phyloP scores from a whole-genome alignment of 2,888 invertebrate genomes.

The Cerastis leucographa region DNA sequence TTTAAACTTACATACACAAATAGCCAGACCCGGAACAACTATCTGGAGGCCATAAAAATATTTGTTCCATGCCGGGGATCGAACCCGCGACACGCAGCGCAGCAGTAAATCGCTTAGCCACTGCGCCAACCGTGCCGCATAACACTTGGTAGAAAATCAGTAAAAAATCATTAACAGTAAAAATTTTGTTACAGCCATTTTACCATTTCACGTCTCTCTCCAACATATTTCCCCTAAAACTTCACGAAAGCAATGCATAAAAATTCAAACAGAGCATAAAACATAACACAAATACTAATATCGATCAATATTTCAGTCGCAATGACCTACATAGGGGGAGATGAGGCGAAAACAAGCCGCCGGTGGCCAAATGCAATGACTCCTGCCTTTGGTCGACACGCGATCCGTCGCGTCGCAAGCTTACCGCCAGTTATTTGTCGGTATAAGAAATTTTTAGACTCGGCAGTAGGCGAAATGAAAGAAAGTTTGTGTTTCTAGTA shows the following conservation, averaged over 20 bases:
- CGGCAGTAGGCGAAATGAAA: conserved; percentile 53
- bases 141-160: too few species aligned
- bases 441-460: conserved; percentile 73
- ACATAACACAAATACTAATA: conserved; percentile 66
- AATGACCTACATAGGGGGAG: conserved; percentile 83
- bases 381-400: conserved; percentile 87
- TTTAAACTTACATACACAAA: too few species aligned
- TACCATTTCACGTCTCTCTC: background rate
- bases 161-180: background rate
- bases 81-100: too few species aligned
- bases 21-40: too few species aligned
- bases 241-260: conserved; percentile 12
- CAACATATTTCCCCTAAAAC: background rate
- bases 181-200: background rate
- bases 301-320: conserved; percentile 78
- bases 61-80: too few species aligned
- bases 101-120: too few species aligned
- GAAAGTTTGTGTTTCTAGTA: conserved; percentile 30
- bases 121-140: too few species aligned
- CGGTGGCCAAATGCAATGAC: conserved; percentile 86
- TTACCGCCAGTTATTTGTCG: conserved; percentile 80
- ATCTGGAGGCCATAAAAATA: too few species aligned
- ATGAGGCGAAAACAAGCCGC: conserved; percentile 75
- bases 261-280: conserved; percentile 14
- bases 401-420: conserved; percentile 87